Percentiles rank a stretch among this genome's conserved stretches.
Conservation (phyloP, 2,113 vertebrate species). For the Ammodytes marinus region DNA sequence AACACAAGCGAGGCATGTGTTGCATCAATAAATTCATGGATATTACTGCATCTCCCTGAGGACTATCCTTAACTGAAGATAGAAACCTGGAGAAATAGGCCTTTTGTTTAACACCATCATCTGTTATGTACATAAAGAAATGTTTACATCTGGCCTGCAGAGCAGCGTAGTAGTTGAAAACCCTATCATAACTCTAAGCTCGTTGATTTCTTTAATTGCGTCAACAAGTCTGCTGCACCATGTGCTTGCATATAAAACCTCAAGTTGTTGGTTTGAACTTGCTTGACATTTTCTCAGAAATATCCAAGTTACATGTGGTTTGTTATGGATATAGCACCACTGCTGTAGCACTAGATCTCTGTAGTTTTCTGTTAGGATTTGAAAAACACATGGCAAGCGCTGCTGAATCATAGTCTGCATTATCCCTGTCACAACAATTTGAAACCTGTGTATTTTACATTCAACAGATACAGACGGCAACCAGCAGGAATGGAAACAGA, state of each 20-base stretch:
- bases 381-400: conserved; percentile 4
- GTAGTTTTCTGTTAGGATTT: background rate
- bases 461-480: background rate
- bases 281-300: background rate
- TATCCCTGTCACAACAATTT: background rate
- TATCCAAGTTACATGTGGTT: background rate
- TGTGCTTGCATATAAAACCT: conserved; percentile 2
- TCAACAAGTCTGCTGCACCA: background rate
- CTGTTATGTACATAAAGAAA: background rate
- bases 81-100: background rate
- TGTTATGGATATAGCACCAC: background rate
- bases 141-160: conserved; percentile 38
- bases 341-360: too few relatives aligned
- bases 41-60: background rate
- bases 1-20: background rate
- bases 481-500: background rate
- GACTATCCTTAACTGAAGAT: background rate
- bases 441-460: background rate
- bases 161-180: conserved; percentile 4
- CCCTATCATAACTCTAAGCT: background rate
- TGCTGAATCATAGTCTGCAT: background rate
- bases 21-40: background rate
- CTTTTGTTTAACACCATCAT: background rate
- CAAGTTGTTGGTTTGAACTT: background rate
- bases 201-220: background rate